Conservation (phyloP, 2,888 invertebrate species). For the Podabrus alpinus region DNA sequence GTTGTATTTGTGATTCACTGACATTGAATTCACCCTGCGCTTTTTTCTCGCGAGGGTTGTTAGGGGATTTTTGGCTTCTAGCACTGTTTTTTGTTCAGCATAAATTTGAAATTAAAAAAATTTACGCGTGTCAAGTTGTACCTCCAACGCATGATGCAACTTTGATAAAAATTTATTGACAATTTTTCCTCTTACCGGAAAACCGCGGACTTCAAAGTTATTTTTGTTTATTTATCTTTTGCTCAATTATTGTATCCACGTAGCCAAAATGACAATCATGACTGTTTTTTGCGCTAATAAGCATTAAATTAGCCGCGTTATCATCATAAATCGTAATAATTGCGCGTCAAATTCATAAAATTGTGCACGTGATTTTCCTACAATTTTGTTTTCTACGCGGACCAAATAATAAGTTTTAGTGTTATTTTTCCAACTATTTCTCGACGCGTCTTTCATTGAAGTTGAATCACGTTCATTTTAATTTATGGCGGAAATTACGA, state of each 20-base stretch:
- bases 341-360: constrained; percentile 13
- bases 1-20: constrained; percentile 22
- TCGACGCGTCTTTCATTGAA: background rate
- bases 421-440: background rate
- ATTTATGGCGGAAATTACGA: background rate
- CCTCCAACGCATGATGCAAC: background rate
- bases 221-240: no score
- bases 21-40: constrained; percentile 28
- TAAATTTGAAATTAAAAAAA: no score
- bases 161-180: background rate
- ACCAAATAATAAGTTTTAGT: background rate
- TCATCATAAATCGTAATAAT: background rate
- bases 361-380: constrained; percentile 1
- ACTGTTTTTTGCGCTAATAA: background rate
- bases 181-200: background rate
- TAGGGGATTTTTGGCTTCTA: constrained; percentile 10
- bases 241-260: no score
- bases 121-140: background rate
- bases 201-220: background rate
- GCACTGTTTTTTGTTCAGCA: constrained; percentile 9
- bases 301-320: background rate
- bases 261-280: background rate
- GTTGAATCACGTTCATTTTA: background rate
- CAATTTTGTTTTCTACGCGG: background rate
- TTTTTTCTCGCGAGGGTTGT: constrained; percentile 1